A percentile compares a stretch with the other conserved stretches of the same genome.
Evolutionary conservation across 2,113 vertebrate genomes (phyloP).

Genomic region (Melanocharis versteri): DNA sequence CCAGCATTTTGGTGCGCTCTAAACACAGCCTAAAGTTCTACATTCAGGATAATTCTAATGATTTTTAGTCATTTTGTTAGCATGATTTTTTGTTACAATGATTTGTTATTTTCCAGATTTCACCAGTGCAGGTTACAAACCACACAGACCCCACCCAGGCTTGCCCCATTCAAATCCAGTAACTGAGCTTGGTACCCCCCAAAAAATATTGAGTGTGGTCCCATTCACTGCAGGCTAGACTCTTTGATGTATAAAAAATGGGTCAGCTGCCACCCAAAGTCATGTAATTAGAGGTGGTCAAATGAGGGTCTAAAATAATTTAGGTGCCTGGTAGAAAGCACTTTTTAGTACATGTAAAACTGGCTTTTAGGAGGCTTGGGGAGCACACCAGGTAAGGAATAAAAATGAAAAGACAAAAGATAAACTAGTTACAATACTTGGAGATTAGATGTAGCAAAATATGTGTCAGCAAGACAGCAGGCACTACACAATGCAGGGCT

Average conservation of each 20-base stretch:
- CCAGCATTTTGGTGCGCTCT: neutral
- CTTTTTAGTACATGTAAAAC: neutral
- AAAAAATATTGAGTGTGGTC: neutral
- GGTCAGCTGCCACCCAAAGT: neutral
- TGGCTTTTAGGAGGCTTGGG: neutral
- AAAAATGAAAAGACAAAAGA: neutral
- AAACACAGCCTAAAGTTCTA: neutral
- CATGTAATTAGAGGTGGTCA: neutral
- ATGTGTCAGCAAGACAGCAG: neutral
- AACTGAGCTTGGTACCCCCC: neutral
- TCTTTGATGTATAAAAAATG: neutral
- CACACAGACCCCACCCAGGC: neutral
- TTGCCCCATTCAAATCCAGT: neutral
- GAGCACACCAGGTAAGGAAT: neutral
- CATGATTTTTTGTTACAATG: neutral
- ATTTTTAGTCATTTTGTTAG: neutral
- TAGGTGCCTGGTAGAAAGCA: neutral
- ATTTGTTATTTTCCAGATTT: neutral
- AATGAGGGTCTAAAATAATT: slow-evolving; percentile 1
- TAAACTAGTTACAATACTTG: neutral
- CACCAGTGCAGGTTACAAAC: neutral
- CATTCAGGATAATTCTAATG: neutral
- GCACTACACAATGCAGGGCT: neutral
- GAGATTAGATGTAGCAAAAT: neutral
- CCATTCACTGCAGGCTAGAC: neutral